Percentiles rank a stretch among this genome's conserved stretches.
Conservation (phyloP, 2,113 vertebrate species). For the Chunga burmeisteri region DNA sequence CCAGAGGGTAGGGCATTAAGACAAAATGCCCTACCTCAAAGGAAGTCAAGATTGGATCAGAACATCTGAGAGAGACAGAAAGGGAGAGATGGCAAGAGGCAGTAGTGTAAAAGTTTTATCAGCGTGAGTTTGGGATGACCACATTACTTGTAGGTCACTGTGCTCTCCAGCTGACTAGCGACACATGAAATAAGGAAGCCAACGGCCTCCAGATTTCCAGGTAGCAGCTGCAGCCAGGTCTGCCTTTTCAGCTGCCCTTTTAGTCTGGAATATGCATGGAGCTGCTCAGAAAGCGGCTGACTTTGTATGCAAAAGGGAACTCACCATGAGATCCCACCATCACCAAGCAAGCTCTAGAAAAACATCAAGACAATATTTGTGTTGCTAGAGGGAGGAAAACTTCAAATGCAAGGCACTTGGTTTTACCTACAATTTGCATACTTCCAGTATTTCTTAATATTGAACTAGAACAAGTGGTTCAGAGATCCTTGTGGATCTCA, state of each 20-base stretch:
- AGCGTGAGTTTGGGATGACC: slow-evolving; percentile 43
- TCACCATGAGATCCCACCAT: fast-evolving
- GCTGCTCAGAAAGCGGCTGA: background rate
- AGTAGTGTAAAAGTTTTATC: slow-evolving; percentile 43
- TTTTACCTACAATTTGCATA: background rate
- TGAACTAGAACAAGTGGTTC: background rate
- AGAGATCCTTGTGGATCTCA: background rate
- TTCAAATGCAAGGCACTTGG: background rate
- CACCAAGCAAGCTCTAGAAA: background rate
- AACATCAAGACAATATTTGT: background rate
- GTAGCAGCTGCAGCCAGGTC: slow-evolving; percentile 25
- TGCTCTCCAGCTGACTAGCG: slow-evolving; percentile 50
- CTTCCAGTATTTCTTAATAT: background rate
- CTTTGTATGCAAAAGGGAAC: background rate
- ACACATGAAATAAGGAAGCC: slow-evolving; percentile 50
- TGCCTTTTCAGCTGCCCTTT: slow-evolving; percentile 6
- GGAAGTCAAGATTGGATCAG: slow-evolving; percentile 54
- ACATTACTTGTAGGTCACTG: slow-evolving; percentile 51
- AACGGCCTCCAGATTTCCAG: background rate
- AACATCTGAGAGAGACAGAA: slow-evolving; percentile 8
- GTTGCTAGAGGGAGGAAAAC: background rate
- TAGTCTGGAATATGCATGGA: background rate
- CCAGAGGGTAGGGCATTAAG: background rate
- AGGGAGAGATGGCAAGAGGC: slow-evolving; percentile 2
- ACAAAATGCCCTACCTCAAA: slow-evolving; percentile 32